phyloP scores from a whole-genome alignment of 2,888 invertebrate genomes.

The Deilephila porcellus region DNA sequence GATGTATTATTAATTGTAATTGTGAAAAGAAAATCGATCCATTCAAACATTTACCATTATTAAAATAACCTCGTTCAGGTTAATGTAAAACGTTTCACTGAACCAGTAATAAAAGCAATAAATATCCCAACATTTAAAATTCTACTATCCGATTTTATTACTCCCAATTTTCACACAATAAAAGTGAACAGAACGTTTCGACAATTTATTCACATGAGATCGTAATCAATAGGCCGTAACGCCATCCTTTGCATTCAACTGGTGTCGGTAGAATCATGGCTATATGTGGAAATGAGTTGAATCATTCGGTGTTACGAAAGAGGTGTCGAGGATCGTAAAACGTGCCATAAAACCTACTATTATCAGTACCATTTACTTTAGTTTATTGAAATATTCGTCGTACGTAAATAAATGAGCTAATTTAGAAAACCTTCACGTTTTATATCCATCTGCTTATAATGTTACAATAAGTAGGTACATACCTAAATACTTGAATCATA shows the following conservation, averaged over 20 bases:
- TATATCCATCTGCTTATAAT: no score
- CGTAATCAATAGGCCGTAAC: conserved; percentile 15
- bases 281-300: conserved; percentile 3
- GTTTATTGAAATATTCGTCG: not conserved
- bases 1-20: no score
- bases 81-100: not conserved
- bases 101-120: not conserved
- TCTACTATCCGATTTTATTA: conserved; percentile 3
- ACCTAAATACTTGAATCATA: no score
- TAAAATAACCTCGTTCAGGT: no score
- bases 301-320: not conserved
- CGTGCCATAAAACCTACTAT: not conserved
- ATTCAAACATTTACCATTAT: not conserved
- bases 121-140: not conserved
- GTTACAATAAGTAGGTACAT: no score
- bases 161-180: not conserved
- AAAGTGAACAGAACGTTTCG: not conserved
- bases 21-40: no score
- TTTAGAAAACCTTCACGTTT: no score
- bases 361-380: not conserved
- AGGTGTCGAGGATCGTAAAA: not conserved
- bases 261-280: not conserved
- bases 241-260: not conserved
- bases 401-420: no score
- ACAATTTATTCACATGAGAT: not conserved